Conservation (phyloP, 2,888 invertebrate genomes). For the Frankliniella fusca region DNA sequence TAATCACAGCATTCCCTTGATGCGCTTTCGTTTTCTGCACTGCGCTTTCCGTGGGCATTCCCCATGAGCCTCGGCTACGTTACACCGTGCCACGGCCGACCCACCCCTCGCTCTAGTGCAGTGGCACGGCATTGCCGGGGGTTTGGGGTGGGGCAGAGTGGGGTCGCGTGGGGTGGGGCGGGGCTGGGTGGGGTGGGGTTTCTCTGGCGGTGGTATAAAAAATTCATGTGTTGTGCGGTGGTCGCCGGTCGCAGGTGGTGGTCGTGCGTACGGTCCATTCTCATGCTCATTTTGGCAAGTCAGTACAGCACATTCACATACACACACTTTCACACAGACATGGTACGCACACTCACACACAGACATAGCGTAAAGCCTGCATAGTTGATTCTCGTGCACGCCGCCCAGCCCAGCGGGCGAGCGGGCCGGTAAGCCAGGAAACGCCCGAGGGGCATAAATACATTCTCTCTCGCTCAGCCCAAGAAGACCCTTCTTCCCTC, state of each 20-base stretch:
- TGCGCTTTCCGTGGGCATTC: no score
- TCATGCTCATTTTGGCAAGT: slow-evolving; percentile 26
- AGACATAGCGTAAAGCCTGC: background rate
- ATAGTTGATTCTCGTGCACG: background rate
- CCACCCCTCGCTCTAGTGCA: background rate
- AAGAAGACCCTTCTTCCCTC: background rate
- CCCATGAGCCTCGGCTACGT: no score
- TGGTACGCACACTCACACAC: background rate
- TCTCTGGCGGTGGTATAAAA: background rate
- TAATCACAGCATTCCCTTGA: no score
- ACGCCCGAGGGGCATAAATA: background rate
- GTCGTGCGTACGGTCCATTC: slow-evolving; percentile 6
- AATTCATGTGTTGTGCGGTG: background rate
- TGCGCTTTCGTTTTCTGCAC: no score
- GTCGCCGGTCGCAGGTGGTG: background rate
- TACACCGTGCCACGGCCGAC: background rate
- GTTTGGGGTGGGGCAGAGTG: no score
- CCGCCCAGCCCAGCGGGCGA: background rate
- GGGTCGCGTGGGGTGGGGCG: background rate
- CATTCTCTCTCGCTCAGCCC: background rate
- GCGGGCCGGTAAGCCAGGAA: background rate
- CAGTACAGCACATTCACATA: background rate
- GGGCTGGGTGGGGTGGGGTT: background rate
- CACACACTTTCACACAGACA: background rate
- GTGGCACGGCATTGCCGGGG: background rate